Base-by-base conservation (phyloP, 2,797 vertebrate species). In the Parauchenoglanis punctatus region DNA sequence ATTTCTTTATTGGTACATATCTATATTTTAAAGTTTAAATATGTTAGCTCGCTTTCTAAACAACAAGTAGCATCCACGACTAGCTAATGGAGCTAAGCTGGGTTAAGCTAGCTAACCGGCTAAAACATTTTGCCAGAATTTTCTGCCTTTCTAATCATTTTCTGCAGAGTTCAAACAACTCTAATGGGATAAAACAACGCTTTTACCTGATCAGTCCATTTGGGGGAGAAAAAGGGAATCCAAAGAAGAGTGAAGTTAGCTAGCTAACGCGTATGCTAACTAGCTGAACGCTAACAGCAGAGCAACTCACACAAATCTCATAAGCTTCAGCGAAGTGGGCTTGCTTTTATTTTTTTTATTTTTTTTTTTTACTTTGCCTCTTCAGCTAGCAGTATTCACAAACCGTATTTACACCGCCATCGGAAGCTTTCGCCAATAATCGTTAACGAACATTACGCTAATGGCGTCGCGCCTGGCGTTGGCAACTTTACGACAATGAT, bases 181-280 rank as follows among this genome's bases (percentile, higher is more conserved):
- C 1, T n/a, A 20, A 78, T 13, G 1, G 7, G 12, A 18, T 4
- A 25, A 4, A 78, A 86, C 7, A 56, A 4, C 18, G 20, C 40
- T 31, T 28, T 86, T 68, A 80, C 85, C 75, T 68, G 18, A n/a
- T 86, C 73, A 54, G 61, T 86, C 92, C 93, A 92, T 93, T 93
- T 85, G 80, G 89, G 86, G n/a, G 89, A 86, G 17, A 3, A 4
- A 92, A 91, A 89, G 35, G 86, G 83, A 88, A 81, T 91, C 89
- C 86, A 91, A 92, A 90, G 75, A 70, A 85, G 86, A 92, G 85
- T 87, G 91, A 89, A 89, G 93, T 91, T 76, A 75, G 72, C 58
- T 76, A 49, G 93, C 94, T 92, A 93, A 93, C 89, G 91, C 91
- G 93, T 88, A 91, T 85, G 90, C 85, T 89, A 90, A 67, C 84